Evolutionary conservation across 1,140 invertebrate species (phyloP).

Genomic region (Ectropis grisescens): DNA sequence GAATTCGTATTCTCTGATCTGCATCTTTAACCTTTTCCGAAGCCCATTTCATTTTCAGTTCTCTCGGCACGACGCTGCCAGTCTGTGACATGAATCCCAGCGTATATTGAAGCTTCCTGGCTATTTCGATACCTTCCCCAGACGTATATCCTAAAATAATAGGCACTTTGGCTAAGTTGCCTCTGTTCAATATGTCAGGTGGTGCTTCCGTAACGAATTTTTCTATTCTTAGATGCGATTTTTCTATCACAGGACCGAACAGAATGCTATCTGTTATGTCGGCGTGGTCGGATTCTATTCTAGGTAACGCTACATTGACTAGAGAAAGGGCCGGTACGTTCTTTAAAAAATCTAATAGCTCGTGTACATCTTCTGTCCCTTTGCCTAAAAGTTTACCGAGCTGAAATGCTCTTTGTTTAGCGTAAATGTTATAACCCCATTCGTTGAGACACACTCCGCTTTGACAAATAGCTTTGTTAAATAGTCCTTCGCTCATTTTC

Average conservation of each 20-base stretch:
- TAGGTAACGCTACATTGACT: slow-evolving; percentile 38
- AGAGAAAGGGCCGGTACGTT: slow-evolving; percentile 30
- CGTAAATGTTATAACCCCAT: slow-evolving; percentile 45
- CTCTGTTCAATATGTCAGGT: slow-evolving; percentile 25
- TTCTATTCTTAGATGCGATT: slow-evolving; percentile 23
- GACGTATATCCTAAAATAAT: slow-evolving; percentile 50
- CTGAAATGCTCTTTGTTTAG: slow-evolving; percentile 39
- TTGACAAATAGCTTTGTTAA: slow-evolving; percentile 62
- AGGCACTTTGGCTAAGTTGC: slow-evolving; percentile 32
- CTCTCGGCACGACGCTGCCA: slow-evolving; percentile 39
- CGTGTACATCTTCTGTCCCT: slow-evolving; percentile 34
- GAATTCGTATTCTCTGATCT: slow-evolving; percentile 32
- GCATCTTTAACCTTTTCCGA: slow-evolving; percentile 15
- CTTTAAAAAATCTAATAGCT: slow-evolving; percentile 42
- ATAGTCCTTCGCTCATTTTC: slow-evolving; percentile 66
- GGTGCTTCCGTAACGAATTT: slow-evolving; percentile 42
- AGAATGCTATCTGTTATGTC: slow-evolving; percentile 34
- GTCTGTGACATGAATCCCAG: slow-evolving; percentile 12
- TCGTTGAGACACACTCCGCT: slow-evolving; percentile 62
- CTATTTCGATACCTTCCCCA: slow-evolving; percentile 51
- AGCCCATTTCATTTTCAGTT: slow-evolving; percentile 39
- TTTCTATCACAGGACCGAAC: slow-evolving; percentile 54
- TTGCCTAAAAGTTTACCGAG: slow-evolving; percentile 41
- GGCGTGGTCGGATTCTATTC: slow-evolving; percentile 14
- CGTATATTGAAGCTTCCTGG: slow-evolving; percentile 25